Evolutionary conservation across 2,888 invertebrate species (phyloP).

Genomic region (Phortica magna): DNA sequence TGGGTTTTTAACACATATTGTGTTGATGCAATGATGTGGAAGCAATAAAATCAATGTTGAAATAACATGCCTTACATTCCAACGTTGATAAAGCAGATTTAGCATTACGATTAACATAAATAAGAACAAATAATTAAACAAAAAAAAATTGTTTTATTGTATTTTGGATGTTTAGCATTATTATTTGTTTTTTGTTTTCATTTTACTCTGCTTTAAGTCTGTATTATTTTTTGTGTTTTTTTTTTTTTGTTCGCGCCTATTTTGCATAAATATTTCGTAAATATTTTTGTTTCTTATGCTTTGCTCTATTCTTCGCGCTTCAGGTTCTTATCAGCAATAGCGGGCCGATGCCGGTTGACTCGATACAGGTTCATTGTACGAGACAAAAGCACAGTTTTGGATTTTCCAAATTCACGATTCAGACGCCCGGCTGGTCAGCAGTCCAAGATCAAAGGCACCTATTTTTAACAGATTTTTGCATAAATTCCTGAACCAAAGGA

Average conservation of each 20-base stretch:
- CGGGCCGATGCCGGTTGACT: background rate
- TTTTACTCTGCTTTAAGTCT: background rate
- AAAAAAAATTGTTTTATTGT: too few species aligned
- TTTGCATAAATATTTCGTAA: conserved; percentile 43
- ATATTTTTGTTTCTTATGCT: conserved; percentile 32
- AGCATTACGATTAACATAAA: too few species aligned
- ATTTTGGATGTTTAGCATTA: too few species aligned
- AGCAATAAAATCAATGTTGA: too few species aligned
- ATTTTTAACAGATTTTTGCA: background rate
- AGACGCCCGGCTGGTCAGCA: conserved; percentile 32
- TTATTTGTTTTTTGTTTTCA: background rate
- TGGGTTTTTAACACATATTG: too few species aligned
- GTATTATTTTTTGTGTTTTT: background rate
- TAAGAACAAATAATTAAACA: too few species aligned
- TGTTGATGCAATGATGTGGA: too few species aligned
- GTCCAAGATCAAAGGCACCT: conserved; percentile 49
- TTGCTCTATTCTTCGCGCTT: conserved; percentile 32
- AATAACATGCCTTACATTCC: too few species aligned
- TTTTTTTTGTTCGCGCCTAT: background rate
- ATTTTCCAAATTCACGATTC: conserved; percentile 47
- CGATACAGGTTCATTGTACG: conserved; percentile 58
- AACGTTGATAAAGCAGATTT: too few species aligned
- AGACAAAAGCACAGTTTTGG: conserved; percentile 41
- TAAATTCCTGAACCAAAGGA: conserved; percentile 16
- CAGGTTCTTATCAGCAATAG: conserved; percentile 8